Percentiles rank a stretch among this genome's conserved stretches.
These are phyloP conservation scores for Chelonia mydas DNA, from an alignment of 2,797 vertebrate species.

Conservation along the genomic window DNA sequence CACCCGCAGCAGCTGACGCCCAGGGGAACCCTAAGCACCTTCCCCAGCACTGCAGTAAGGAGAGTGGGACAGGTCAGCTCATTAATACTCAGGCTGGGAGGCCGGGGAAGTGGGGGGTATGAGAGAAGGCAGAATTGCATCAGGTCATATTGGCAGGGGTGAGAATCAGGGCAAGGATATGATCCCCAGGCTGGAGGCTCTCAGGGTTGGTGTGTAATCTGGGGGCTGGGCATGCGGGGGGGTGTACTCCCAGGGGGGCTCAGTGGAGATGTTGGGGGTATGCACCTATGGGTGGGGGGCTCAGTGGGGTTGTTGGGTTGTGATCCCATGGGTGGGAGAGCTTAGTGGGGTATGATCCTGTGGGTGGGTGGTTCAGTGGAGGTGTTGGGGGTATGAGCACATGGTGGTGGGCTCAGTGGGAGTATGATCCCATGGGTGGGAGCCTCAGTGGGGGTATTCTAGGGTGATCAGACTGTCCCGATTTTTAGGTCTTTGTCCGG, in stretches of 20 bases:
- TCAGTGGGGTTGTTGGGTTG: background rate
- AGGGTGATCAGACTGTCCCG: too few relatives aligned
- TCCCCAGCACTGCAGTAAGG: background rate
- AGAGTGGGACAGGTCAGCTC: background rate
- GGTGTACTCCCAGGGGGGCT: background rate
- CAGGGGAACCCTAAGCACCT: too few relatives aligned
- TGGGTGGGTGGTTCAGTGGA: too few relatives aligned
- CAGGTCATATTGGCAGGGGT: background rate
- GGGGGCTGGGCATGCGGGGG: too few relatives aligned
- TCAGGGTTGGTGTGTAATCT: background rate
- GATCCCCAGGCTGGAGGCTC: background rate
- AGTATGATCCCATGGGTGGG: too few relatives aligned
- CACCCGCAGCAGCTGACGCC: rapidly evolving
- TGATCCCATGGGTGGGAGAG: too few relatives aligned
- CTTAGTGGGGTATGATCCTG: too few relatives aligned
- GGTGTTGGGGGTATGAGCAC: too few relatives aligned
- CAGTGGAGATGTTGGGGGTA: background rate
- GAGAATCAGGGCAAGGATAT: background rate
- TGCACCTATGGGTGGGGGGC: background rate
- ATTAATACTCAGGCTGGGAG: background rate
- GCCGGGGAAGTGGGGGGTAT: too few relatives aligned
- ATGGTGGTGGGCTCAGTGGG: too few relatives aligned
- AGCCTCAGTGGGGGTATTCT: too few relatives aligned
- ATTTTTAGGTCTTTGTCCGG: too few relatives aligned
- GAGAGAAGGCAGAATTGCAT: background rate